A percentile compares a stretch with the other conserved stretches of the same genome.
Conservation (phyloP, 2,888 invertebrate species). For the Megamerina dolium region DNA sequence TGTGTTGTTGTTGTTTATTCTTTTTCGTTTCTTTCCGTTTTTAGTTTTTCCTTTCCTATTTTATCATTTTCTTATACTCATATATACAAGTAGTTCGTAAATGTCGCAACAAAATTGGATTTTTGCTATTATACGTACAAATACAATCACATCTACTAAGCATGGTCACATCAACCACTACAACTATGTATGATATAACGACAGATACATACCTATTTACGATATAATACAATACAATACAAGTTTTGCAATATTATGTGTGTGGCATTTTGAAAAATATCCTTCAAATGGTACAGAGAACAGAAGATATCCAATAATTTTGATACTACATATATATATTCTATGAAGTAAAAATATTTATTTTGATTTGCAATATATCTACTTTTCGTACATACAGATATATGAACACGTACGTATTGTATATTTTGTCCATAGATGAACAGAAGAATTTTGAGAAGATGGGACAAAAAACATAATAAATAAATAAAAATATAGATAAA, state of each 20-base stretch:
- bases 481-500: too few species aligned
- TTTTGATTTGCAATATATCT: neutral
- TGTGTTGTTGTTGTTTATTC: neutral
- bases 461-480: too few species aligned
- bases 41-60: too few species aligned
- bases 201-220: neutral
- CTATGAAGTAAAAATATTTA: neutral
- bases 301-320: neutral
- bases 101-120: slow-evolving; percentile 15
- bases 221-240: slow-evolving; percentile 8
- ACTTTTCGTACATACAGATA: too few species aligned
- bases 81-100: slow-evolving; percentile 8
- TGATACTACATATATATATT: neutral
- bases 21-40: neutral
- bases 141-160: neutral
- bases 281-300: slow-evolving; percentile 10
- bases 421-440: too few species aligned
- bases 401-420: too few species aligned
- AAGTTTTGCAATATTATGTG: too few species aligned
- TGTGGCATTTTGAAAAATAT: slow-evolving; percentile 10
- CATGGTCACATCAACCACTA: neutral
- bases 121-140: slow-evolving; percentile 6
- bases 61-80: neutral
- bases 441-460: too few species aligned
- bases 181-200: neutral